phyloP scores from a whole-genome alignment of 2,888 invertebrate species.

The Aleiodes alternator region DNA sequence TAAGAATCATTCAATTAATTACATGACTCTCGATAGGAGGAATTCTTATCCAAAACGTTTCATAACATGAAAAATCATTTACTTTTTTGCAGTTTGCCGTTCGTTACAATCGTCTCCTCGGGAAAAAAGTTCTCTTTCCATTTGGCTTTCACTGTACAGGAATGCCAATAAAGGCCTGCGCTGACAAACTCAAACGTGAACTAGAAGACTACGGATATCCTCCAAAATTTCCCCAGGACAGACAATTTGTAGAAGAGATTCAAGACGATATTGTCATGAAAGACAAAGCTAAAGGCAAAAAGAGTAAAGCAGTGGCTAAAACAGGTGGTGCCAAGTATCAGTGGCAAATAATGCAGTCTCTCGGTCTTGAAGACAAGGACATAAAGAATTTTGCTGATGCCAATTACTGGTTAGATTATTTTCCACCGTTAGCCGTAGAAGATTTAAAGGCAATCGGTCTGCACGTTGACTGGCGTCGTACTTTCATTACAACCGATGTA shows the following conservation, averaged over 20 bases:
- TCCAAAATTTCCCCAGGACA: conserved; percentile 86
- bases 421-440: conserved; percentile 91
- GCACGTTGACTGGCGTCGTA: conserved; percentile 97
- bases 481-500: conserved; percentile 98
- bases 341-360: conserved; percentile 98
- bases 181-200: conserved; percentile 97
- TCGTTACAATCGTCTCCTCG: conserved; percentile 93
- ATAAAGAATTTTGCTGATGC: conserved; percentile 94
- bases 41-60: too few species aligned
- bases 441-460: conserved; percentile 94
- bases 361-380: conserved; percentile 93
- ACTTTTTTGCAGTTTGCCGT: conserved; percentile 84
- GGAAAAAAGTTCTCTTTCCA: conserved; percentile 94
- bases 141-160: conserved; percentile 99
- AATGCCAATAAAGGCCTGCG: conserved; percentile 99
- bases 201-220: conserved; percentile 94
- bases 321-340: conserved; percentile 93
- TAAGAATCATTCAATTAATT: too few species aligned
- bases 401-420: conserved; percentile 96
- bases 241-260: conserved; percentile 75
- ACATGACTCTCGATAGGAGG: too few species aligned
- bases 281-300: conserved; percentile 95
- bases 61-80: neutral
- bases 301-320: conserved; percentile 97
- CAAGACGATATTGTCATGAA: conserved; percentile 81